Evolutionary conservation across 2,888 invertebrate species (phyloP).

Genomic region (Drosophila infuscata): DNA sequence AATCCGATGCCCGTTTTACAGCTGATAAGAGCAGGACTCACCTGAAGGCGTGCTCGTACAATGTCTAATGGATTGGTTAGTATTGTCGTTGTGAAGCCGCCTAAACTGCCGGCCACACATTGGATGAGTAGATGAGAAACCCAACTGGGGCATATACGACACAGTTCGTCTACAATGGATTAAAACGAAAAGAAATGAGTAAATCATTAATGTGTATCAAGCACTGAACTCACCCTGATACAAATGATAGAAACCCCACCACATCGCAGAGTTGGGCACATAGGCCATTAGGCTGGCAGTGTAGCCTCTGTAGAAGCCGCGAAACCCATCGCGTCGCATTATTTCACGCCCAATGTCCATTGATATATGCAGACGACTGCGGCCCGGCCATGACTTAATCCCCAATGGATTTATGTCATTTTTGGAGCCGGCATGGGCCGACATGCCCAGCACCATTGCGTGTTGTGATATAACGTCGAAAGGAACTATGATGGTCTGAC

Average conservation of each 20-base stretch:
- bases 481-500: constrained; percentile 98
- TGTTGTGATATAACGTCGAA: constrained; percentile 99
- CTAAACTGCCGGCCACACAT: constrained; percentile 95
- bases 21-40: constrained; percentile 74
- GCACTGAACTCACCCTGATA: constrained; percentile 91
- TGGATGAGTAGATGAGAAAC: constrained; percentile 94
- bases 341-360: constrained; percentile 91
- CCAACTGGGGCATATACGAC: constrained; percentile 90
- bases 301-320: constrained; percentile 97
- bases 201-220: neutral
- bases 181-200: neutral
- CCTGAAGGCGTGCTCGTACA: constrained; percentile 96
- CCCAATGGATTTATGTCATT: constrained; percentile 91
- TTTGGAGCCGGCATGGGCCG: constrained; percentile 83
- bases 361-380: constrained; percentile 89
- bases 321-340: constrained; percentile 91
- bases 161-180: constrained; percentile 89
- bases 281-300: constrained; percentile 96
- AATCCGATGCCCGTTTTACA: neutral
- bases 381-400: constrained; percentile 87
- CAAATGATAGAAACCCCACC: constrained; percentile 98
- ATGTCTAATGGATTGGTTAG: constrained; percentile 98
- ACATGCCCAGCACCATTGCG: constrained; percentile 95
- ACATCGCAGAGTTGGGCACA: constrained; percentile 98
- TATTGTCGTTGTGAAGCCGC: constrained; percentile 96